Base-by-base conservation (phyloP, 2,888 invertebrate genomes). In the Schizaphis graminum region DNA sequence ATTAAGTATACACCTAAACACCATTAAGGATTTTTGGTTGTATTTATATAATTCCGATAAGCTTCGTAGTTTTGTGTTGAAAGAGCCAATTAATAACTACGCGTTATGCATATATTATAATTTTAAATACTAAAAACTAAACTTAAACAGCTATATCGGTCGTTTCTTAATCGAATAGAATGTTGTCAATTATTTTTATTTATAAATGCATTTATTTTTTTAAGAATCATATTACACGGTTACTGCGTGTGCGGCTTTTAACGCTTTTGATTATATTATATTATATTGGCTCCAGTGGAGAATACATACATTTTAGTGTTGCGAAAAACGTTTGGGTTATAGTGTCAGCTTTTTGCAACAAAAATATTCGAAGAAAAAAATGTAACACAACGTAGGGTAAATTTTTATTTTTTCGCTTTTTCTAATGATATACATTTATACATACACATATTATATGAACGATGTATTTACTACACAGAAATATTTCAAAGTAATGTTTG, bases 391-490 rank as follows among this genome's bases (percentile, higher is more conserved):
- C 85, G 11, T 3, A 26, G 35, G 21, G 35, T 77, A 35, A 77
- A n/a, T 35, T 77, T 87, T 21, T 56, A 56, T 24, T 41, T 41
- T 41, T 28, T 26, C 26, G 28, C 11, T 28, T 84, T 84, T 57
- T 24, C 44, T 13, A 28, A 24, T 26, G 35, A 47, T 85, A 57
- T n/a, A 91, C 56, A 77, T 77, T 35, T 77, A n/a, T 56, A 53
- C 5, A 53, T 53, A 77, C 41, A 49, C 35, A 49, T 57, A 90
- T 24, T 57, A 90, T 24, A 91, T 28, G 41, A n/a, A 91, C 57
- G 44, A 86, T 57, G 86, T 86, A 57, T 86, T 57, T 91, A 57
- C 86, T 61, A 86, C 91, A 26, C 47, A 13, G 47, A 57, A 61
- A 85, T 57, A 85, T 44, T 28, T 13, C 44, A n/a, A 21, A n/a